A percentile compares a stretch with the other conserved stretches of the same genome.
These are phyloP conservation scores for Melanotaenia duboulayi DNA, from an alignment of 2,113 vertebrate genomes.

Conservation along the genomic window DNA sequence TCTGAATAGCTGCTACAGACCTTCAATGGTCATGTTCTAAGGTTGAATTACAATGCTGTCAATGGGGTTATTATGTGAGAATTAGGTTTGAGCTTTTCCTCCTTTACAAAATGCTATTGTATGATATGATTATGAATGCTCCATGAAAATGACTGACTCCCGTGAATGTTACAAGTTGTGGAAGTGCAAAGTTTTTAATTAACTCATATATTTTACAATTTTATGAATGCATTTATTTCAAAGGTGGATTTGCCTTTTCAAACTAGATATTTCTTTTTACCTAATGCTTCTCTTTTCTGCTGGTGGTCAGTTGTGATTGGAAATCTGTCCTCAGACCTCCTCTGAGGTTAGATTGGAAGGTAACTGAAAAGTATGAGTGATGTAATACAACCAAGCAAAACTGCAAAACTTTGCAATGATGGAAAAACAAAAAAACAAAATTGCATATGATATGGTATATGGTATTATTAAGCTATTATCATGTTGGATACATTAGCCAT, in stretches of 20 bases:
- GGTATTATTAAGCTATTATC: too few relatives aligned
- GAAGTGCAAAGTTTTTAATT: slow-evolving; percentile 48
- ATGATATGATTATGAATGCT: slow-evolving; percentile 67
- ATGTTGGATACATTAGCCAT: too few relatives aligned
- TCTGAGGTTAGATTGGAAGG: not conserved
- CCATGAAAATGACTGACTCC: slow-evolving; percentile 74
- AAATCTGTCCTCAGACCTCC: not conserved
- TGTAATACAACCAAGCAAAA: not conserved
- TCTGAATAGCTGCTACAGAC: slow-evolving; percentile 72
- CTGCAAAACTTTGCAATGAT: not conserved
- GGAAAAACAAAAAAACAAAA: too few relatives aligned
- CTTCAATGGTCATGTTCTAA: slow-evolving; percentile 60
- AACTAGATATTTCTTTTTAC: slow-evolving; percentile 56
- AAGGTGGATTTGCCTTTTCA: slow-evolving; percentile 56
- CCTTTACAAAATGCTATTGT: slow-evolving; percentile 76
- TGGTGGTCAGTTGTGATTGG: not conserved
- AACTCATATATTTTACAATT: slow-evolving; percentile 28
- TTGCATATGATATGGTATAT: too few relatives aligned
- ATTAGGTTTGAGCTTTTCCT: slow-evolving; percentile 72
- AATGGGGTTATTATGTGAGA: slow-evolving; percentile 77
- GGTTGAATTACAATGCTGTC: slow-evolving; percentile 74
- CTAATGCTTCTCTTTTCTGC: slow-evolving; percentile 39
- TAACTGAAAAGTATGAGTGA: not conserved
- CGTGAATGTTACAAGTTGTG: slow-evolving; percentile 68
- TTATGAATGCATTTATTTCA: slow-evolving; percentile 59